Percentiles rank a stretch among this genome's conserved stretches.
These are phyloP conservation scores for Pogona vitticeps DNA, from an alignment of 2,113 vertebrate genomes.

Conservation along the genomic window DNA sequence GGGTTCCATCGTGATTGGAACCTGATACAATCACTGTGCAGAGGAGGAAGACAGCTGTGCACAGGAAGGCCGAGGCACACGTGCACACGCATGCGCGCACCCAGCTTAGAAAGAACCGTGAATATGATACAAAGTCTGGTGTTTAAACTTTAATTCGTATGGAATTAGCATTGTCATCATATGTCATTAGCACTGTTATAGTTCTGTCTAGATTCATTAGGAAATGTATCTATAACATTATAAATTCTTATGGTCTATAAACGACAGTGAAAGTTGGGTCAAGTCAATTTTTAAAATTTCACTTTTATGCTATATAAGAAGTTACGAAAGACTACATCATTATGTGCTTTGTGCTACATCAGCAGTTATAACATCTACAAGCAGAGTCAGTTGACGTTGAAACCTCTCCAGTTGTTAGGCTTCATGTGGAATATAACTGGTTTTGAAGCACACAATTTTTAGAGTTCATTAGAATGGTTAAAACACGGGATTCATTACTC, in stretches of 20 bases:
- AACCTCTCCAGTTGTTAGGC: neutral
- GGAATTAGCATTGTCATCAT: slow-evolving; percentile 9
- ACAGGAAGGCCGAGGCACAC: too few relatives aligned
- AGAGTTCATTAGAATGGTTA: neutral
- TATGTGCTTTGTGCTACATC: neutral
- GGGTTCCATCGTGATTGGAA: too few relatives aligned
- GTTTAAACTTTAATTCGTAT: slow-evolving; percentile 23
- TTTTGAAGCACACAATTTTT: neutral
- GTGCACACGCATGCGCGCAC: too few relatives aligned
- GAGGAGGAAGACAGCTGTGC: too few relatives aligned
- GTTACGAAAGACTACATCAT: neutral
- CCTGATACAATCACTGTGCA: too few relatives aligned
- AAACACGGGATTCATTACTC: neutral
- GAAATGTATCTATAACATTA: slow-evolving; percentile 13
- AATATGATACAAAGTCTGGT: slow-evolving; percentile 30
- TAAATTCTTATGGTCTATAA: slow-evolving; percentile 18
- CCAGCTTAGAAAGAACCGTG: too few relatives aligned
- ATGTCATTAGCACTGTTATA: slow-evolving; percentile 30
- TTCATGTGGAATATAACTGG: neutral
- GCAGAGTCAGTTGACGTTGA: neutral
- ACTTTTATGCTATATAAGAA: neutral
- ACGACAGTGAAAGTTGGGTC: neutral
- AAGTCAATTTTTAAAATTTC: neutral
- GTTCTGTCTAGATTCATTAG: neutral
- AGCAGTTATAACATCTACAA: slow-evolving; percentile 14